Percentiles rank a stretch among this genome's conserved stretches.
phyloP scores from a whole-genome alignment of 2,797 vertebrate genomes.

The Strix occidentalis region DNA sequence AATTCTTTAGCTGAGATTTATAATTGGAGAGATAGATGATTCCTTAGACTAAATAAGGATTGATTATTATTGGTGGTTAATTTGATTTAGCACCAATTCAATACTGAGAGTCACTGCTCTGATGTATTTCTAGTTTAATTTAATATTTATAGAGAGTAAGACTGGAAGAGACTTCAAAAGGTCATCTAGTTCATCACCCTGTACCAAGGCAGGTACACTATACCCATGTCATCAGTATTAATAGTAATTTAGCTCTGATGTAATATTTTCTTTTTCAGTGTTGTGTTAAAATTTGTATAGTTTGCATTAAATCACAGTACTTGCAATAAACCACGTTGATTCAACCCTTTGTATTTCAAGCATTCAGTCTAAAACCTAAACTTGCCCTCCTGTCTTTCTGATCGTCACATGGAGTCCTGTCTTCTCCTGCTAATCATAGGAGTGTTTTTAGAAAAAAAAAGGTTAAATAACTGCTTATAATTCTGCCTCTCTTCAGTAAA shows the following conservation, averaged over 20 bases:
- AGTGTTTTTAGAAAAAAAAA: background rate
- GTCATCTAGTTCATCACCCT: background rate
- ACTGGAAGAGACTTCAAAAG: background rate
- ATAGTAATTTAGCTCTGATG: background rate
- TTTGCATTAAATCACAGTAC: background rate
- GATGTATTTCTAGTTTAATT: conserved; percentile 27
- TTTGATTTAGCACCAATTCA: conserved; percentile 33
- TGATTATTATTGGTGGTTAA: conserved; percentile 48
- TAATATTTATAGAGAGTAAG: conserved; percentile 7
- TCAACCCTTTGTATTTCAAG: background rate
- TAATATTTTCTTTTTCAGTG: background rate
- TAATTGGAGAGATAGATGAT: background rate
- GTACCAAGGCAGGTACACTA: background rate
- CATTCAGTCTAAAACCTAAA: background rate
- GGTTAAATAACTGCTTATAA: background rate
- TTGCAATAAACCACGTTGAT: background rate
- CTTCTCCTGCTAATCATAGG: background rate
- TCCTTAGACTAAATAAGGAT: conserved; percentile 27
- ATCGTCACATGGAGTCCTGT: background rate
- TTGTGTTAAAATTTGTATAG: background rate
- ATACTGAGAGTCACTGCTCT: background rate
- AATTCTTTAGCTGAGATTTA: conserved; percentile 2
- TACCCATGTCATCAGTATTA: background rate
- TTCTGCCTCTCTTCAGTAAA: background rate
- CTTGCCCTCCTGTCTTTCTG: background rate